These are phyloP conservation scores for Congeria kusceri DNA, from an alignment of 2,888 invertebrate species.

Conservation along the genomic window DNA sequence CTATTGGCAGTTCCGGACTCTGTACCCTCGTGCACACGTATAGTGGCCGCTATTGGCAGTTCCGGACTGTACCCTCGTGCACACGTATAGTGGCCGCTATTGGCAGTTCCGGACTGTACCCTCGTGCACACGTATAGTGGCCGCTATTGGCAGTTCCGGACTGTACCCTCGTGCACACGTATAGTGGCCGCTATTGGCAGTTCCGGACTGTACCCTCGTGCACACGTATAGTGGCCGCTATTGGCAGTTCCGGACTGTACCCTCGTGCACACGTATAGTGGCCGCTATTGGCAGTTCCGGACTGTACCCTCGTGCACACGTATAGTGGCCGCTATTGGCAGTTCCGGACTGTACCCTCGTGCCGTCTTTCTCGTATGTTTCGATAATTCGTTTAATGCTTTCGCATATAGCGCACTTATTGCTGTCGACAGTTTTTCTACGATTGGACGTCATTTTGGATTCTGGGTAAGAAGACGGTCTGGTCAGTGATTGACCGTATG, in stretches of 20 bases:
- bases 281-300: neutral
- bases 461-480: neutral
- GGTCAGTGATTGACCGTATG: neutral
- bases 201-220: neutral
- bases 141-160: neutral
- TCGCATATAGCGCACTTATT: conserved; percentile 39
- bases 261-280: conserved; percentile 54
- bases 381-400: conserved; percentile 43
- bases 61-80: neutral
- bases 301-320: conserved; percentile 31
- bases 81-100: conserved; percentile 44
- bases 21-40: conserved; percentile 42
- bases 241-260: neutral
- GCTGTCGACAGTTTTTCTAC: neutral
- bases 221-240: conserved; percentile 43
- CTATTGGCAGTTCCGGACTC: neutral
- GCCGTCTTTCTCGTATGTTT: conserved; percentile 36
- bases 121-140: conserved; percentile 52
- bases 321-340: conserved; percentile 28
- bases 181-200: conserved; percentile 21
- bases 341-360: neutral
- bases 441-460: neutral
- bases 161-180: conserved; percentile 38
- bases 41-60: conserved; percentile 23
- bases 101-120: neutral